Percentiles rank a stretch among this genome's conserved stretches.
Evolutionary conservation across 2,797 vertebrate genomes (phyloP).

Genomic region (Erithacus rubecula): DNA sequence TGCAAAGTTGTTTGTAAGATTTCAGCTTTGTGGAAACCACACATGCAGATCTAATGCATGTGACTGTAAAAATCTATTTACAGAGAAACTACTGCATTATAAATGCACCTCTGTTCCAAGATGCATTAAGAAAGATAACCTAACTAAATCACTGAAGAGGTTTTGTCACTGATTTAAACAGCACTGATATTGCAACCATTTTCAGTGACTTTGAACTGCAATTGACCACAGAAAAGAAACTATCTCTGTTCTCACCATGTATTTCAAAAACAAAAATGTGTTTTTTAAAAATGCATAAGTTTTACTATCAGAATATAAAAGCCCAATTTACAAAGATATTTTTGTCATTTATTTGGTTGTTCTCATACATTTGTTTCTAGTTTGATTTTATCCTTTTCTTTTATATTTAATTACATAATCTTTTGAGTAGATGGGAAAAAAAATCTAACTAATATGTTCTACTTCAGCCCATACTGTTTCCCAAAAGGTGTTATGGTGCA

Average conservation of each 20-base stretch:
- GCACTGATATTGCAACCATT: not conserved
- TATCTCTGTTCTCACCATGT: not conserved
- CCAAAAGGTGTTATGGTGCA: conserved; percentile 28
- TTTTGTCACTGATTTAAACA: not conserved
- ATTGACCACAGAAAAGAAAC: not conserved
- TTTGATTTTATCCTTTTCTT: not conserved
- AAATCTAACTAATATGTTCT: not conserved
- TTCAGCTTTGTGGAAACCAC: not conserved
- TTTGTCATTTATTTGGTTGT: not conserved
- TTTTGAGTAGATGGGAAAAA: not conserved
- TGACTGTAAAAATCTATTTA: not conserved
- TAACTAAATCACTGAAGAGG: not conserved
- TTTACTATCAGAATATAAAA: not conserved
- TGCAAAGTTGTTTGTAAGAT: not conserved
- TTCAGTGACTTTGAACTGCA: not conserved
- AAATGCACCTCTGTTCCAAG: not conserved
- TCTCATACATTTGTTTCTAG: not conserved
- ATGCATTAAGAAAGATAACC: not conserved
- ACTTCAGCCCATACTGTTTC: conserved; percentile 37
- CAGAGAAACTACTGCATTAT: not conserved
- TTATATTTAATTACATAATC: conserved; percentile 52
- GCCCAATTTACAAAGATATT: not conserved
- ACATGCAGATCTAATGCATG: not conserved
- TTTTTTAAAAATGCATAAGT: not conserved
- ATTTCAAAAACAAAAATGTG: not conserved